A percentile compares a stretch with the other conserved stretches of the same genome.
phyloP scores from a whole-genome alignment of 2,797 vertebrate species.

The Danio kyathit region DNA sequence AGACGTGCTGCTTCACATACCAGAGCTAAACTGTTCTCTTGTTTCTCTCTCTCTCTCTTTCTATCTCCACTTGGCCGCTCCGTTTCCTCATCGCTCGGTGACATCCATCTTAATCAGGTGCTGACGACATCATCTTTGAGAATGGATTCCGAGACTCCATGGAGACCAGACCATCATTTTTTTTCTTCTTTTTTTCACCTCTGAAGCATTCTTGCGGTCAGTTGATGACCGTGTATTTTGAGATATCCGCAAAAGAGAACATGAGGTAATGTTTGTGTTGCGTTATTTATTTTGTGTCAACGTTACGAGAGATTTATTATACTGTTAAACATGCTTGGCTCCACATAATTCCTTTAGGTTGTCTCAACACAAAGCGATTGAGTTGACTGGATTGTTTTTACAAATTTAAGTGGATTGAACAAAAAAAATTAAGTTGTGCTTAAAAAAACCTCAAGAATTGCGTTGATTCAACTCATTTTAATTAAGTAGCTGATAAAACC shows the following conservation, averaged over 20 bases:
- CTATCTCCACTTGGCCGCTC: slow-evolving; percentile 53
- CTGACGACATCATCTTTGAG: slow-evolving; percentile 65
- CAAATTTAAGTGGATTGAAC: no score
- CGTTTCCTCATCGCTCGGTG: slow-evolving; percentile 66
- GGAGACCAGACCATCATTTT: slow-evolving; percentile 52
- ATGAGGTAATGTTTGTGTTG: slow-evolving; percentile 38
- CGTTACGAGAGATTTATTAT: no score
- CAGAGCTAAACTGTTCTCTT: slow-evolving; percentile 45
- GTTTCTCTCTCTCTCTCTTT: slow-evolving; percentile 31
- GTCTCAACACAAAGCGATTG: no score
- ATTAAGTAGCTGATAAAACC: no score
- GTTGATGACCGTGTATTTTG: slow-evolving; percentile 33
- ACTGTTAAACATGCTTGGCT: no score
- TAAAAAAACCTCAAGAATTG: no score
- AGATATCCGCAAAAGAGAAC: slow-evolving; percentile 26
- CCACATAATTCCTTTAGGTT: no score
- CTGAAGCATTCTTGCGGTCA: slow-evolving; percentile 25
- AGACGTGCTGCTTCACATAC: slow-evolving; percentile 76
- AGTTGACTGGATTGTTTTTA: no score
- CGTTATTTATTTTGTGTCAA: no score
- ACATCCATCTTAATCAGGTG: slow-evolving; percentile 74
- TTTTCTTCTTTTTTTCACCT: background rate
- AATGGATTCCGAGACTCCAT: slow-evolving; percentile 56
- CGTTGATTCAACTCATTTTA: no score
- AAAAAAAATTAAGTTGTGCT: no score